Evolutionary conservation across 1,140 invertebrate genomes (phyloP), one percentile per base, ranked within the genome.

Genomic region (Centruroides sculpturatus): DNA sequence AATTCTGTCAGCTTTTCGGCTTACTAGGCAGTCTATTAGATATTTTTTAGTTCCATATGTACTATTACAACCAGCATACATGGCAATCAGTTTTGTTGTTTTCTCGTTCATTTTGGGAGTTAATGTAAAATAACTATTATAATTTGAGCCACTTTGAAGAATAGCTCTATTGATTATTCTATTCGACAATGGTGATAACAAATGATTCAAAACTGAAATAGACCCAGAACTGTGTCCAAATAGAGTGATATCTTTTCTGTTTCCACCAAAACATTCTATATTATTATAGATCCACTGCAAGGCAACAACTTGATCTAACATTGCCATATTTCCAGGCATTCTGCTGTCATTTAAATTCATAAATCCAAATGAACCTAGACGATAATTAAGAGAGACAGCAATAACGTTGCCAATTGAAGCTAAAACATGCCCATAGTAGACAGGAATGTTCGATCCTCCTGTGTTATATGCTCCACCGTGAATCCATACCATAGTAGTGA

Each of bases 181-280:
- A n/a, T 47, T 52, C 5, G 63, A 62, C 4, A 62, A 7, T n/a
- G 70, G 72, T 10, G 73, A 73, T 59, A 75, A 64, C 52, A 77
- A 52, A 62, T 76, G 75, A 6, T 70, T 61, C n/a, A 69, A 66
- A 5, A 68, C 66, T 3, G 69, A 70, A 8, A 71, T 67, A 13
- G 73, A 69, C 12, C 74, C 74, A 13, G 74, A 68, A 59, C 70
- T 71, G 62, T 75, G 71, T 8, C 79, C 80, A 62, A 81, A 77
- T 5, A 81, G 60, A 5, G 79, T 81, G 0, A 82, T 68, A 11
- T 57, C 58, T 34, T 66, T 56, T 0, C 65, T 56, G 55, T 75
- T 67, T 4, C 74, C 74, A 6, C 74, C 74, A 59, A 75, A 76
- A 41, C 59, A 49, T 5, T 57, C 55, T 52, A 76, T 72, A 59